Evolutionary conservation across 2,113 vertebrate genomes (phyloP), one percentile per base, ranked within the genome.

Genomic region (Oenanthe melanoleuca): DNA sequence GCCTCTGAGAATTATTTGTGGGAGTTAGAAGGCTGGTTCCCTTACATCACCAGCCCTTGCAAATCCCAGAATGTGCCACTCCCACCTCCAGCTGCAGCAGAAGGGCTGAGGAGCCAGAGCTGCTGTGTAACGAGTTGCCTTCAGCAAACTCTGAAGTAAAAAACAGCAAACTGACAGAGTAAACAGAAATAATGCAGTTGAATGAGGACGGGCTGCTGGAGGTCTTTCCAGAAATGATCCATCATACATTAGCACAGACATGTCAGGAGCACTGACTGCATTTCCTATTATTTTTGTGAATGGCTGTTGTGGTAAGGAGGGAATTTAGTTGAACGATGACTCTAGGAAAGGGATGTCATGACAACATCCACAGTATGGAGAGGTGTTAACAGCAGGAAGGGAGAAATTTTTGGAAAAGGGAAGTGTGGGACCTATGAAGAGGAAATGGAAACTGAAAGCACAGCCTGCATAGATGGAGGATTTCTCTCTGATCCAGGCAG

Each of bases 281-380:
- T 83, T 80, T 85, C 67, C 70, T 88, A 50, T 70, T 57, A 37
- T 86, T 94, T 50, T 89, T 63, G 28, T 96, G 75, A 90, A 92
- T 49, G 77, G 22, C 12, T 61, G 22, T 65, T 37, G 45, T 7
- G 5, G 45, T 47, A 65, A 89, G 50, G 56, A 50, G 66, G 60
- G 29, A 47, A 86, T 45, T 42, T 15, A 84, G 29, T n/a, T 75
- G 61, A 45, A 52, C 31, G 21, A 74, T 42, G 37, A 12, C 23
- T 85, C 38, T 77, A 34, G 66, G 59, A 47, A 73, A 75, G 53
- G 9, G 42, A 57, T 19, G 12, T 37, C 45, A 57, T 2, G 5
- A 55, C 2, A 4, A 28, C n/a, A 33, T 57, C 53, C 49, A 47
- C 25, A 23, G 33, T 45, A 28, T 20, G 33, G 55, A 77, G 19